These are phyloP conservation scores for Petrocephalus zakoni DNA, from an alignment of 2,113 vertebrate genomes.

Conservation along the genomic window DNA sequence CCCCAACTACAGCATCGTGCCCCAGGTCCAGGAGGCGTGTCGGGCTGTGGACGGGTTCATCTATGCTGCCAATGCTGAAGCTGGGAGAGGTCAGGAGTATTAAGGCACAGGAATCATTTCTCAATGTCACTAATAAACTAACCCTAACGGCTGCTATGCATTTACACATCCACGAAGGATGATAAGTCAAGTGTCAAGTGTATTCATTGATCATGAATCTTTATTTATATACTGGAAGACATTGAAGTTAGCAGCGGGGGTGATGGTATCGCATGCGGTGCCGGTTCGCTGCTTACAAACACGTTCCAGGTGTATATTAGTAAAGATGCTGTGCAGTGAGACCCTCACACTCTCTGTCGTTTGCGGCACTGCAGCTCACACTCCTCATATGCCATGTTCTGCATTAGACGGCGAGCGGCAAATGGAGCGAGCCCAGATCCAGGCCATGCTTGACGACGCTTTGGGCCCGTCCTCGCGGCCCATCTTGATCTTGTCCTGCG, in stretches of 20 bases:
- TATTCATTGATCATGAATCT: neutral
- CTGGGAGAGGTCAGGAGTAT: conserved; percentile 61
- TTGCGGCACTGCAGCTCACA: neutral
- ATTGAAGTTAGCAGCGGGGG: neutral
- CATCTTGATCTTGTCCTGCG: conserved; percentile 79
- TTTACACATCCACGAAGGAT: neutral
- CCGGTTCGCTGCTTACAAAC: neutral
- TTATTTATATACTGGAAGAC: neutral
- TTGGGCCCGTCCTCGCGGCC: conserved; percentile 65
- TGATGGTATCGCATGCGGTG: neutral
- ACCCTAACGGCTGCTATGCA: neutral
- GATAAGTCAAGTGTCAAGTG: neutral
- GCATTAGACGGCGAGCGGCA: conserved; percentile 56
- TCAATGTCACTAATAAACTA: neutral
- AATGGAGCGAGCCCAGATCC: conserved; percentile 71
- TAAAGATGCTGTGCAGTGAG: neutral
- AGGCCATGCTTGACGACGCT: conserved; percentile 68
- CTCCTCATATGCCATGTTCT: neutral
- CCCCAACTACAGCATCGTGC: conserved; percentile 62
- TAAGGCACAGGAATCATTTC: neutral
- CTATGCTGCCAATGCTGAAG: conserved; percentile 86
- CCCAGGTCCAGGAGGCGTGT: conserved; percentile 81
- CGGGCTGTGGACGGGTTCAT: conserved; percentile 85
- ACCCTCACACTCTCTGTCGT: neutral
- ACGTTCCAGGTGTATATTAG: neutral